These are phyloP conservation scores for Erebia aethiops DNA, from an alignment of 2,888 invertebrate species.

Conservation along the genomic window DNA sequence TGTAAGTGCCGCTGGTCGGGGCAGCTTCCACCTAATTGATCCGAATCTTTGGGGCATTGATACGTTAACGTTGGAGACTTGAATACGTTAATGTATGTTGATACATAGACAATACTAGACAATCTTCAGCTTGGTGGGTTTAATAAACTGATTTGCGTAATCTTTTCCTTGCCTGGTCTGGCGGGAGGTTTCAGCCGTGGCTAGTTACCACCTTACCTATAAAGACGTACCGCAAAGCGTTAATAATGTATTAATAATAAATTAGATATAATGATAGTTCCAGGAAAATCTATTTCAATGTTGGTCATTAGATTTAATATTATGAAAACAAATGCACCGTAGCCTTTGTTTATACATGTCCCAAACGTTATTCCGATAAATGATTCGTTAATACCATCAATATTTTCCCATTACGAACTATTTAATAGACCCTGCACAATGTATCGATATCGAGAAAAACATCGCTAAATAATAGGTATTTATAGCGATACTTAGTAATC, in stretches of 20 bases:
- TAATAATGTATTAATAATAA: background rate
- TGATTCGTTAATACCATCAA: slow-evolving; percentile 38
- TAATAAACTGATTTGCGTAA: too few species aligned
- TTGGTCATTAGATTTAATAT: background rate
- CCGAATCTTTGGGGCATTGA: background rate
- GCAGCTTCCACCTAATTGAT: slow-evolving; percentile 34
- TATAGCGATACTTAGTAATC: background rate
- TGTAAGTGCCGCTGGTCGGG: slow-evolving; percentile 20
- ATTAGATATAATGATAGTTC: background rate
- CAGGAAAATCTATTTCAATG: background rate
- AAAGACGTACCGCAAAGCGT: too few species aligned
- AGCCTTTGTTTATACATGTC: slow-evolving; percentile 25
- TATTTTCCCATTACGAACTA: slow-evolving; percentile 12
- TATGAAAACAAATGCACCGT: slow-evolving; percentile 1
- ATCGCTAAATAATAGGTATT: background rate
- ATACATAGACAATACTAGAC: too few species aligned
- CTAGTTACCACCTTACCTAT: too few species aligned
- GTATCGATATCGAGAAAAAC: slow-evolving; percentile 1
- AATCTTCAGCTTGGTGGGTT: too few species aligned
- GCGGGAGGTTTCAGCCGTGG: too few species aligned
- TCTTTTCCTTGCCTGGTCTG: too few species aligned
- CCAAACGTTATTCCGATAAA: slow-evolving; percentile 25
- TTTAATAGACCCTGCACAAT: background rate
- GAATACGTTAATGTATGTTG: too few species aligned
- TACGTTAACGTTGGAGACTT: slow-evolving; percentile 1